Conservation (phyloP, 1,140 invertebrate genomes). For the Cotesia typhae region DNA sequence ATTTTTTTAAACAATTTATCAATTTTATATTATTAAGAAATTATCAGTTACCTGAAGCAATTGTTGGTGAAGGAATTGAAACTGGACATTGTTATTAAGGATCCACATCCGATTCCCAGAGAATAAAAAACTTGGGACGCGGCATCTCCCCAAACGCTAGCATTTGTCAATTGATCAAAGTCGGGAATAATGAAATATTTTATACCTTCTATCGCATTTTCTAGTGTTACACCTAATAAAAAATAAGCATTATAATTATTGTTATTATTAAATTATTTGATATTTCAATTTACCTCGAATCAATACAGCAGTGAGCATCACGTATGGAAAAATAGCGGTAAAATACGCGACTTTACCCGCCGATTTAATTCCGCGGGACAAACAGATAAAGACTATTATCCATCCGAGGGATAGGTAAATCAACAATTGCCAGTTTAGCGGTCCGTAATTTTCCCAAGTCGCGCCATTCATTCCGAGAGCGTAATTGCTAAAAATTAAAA, state of each 20-base stretch:
- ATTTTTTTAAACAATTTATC: no score
- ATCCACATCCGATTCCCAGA: constrained; percentile 76
- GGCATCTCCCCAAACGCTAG: constrained; percentile 72
- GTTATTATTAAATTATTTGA: background rate
- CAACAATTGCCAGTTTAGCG: constrained; percentile 77
- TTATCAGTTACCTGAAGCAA: constrained; percentile 65
- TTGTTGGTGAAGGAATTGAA: constrained; percentile 81
- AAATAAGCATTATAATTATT: no score
- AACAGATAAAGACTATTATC: constrained; percentile 78
- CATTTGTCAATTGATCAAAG: constrained; percentile 72
- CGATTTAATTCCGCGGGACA: constrained; percentile 74
- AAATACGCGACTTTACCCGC: constrained; percentile 86
- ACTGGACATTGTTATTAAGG: constrained; percentile 76
- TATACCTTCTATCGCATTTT: constrained; percentile 76
- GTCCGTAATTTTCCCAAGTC: constrained; percentile 73
- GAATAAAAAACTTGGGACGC: constrained; percentile 80
- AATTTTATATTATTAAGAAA: no score
- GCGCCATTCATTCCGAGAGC: constrained; percentile 70
- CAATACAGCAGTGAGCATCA: constrained; percentile 75
- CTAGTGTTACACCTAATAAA: constrained; percentile 70
- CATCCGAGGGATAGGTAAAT: constrained; percentile 76
- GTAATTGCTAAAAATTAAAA: constrained; percentile 65
- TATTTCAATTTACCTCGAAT: constrained; percentile 65
- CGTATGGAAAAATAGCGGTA: constrained; percentile 80
- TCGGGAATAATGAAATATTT: constrained; percentile 80